Evolutionary conservation across 2,797 vertebrate genomes (phyloP).

Genomic region (Artibeus jamaicensis): DNA sequence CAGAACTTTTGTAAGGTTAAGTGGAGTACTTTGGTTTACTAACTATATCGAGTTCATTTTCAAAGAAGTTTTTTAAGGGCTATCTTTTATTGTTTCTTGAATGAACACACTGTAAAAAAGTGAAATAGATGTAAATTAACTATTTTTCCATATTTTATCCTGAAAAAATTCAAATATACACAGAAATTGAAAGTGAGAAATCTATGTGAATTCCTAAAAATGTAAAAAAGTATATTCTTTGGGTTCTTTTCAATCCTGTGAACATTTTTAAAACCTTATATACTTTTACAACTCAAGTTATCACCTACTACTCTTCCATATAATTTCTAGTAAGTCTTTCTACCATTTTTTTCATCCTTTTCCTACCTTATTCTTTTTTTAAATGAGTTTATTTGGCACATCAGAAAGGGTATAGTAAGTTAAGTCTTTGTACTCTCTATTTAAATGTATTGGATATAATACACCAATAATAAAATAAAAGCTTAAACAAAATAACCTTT

Average conservation of each 20-base stretch:
- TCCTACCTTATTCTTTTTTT: background rate
- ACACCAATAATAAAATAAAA: background rate
- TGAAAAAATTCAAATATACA: background rate
- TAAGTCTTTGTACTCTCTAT: background rate
- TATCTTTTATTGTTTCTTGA: background rate
- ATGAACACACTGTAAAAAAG: background rate
- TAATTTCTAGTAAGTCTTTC: background rate
- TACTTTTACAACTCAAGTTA: background rate
- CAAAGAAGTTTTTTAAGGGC: background rate
- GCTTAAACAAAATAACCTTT: background rate
- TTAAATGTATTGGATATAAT: background rate
- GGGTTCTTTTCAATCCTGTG: background rate
- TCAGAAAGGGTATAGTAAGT: background rate
- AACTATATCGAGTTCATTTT: background rate
- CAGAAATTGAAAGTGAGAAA: background rate
- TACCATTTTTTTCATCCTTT: background rate
- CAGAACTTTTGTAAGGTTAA: background rate
- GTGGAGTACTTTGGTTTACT: background rate
- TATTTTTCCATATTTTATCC: background rate
- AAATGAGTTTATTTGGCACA: background rate
- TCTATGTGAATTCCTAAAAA: conserved; percentile 13
- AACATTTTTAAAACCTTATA: conserved; percentile 30
- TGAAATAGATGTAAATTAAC: background rate
- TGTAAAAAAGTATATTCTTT: background rate
- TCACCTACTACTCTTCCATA: background rate